Percentiles rank a stretch among this genome's conserved stretches.
phyloP scores from a whole-genome alignment of 2,888 invertebrate species.

The Chironomus tentans region DNA sequence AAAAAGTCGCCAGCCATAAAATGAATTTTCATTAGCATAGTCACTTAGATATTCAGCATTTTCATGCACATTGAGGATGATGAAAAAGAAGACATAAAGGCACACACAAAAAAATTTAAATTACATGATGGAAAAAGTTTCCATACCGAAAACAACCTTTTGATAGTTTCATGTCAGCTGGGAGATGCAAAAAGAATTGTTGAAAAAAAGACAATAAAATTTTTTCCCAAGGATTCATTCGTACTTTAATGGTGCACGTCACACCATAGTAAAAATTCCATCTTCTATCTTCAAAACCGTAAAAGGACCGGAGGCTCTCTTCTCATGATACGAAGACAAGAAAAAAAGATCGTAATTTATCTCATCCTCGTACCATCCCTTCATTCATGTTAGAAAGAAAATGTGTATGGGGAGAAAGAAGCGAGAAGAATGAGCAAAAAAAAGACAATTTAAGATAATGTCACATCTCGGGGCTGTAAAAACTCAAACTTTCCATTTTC shows the following conservation, averaged over 20 bases:
- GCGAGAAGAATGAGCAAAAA: not conserved
- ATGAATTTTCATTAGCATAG: not conserved
- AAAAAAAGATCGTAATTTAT: slow-evolving; percentile 4
- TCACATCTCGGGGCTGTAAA: slow-evolving; percentile 17
- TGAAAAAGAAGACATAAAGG: not conserved
- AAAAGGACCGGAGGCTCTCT: not conserved
- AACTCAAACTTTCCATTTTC: slow-evolving; percentile 9
- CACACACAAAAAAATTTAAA: not conserved
- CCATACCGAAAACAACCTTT: not conserved
- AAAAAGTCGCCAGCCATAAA: not conserved
- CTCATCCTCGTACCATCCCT: slow-evolving; percentile 12
- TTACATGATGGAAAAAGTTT: not conserved
- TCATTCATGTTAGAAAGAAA: not conserved
- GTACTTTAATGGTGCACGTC: not conserved
- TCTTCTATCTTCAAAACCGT: not conserved
- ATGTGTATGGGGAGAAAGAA: not conserved
- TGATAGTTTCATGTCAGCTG: not conserved
- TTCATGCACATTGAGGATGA: too few relatives aligned
- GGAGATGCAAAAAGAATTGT: not conserved
- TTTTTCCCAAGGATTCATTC: not conserved
- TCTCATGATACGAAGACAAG: not conserved
- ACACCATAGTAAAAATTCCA: not conserved
- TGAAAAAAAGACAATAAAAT: not conserved
- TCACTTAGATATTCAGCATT: too few relatives aligned
- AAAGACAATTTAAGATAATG: slow-evolving; percentile 25